Evolutionary conservation across 2,888 invertebrate species (phyloP), one percentile per base, ranked within the genome.

Genomic region (Bombyx huttoni): DNA sequence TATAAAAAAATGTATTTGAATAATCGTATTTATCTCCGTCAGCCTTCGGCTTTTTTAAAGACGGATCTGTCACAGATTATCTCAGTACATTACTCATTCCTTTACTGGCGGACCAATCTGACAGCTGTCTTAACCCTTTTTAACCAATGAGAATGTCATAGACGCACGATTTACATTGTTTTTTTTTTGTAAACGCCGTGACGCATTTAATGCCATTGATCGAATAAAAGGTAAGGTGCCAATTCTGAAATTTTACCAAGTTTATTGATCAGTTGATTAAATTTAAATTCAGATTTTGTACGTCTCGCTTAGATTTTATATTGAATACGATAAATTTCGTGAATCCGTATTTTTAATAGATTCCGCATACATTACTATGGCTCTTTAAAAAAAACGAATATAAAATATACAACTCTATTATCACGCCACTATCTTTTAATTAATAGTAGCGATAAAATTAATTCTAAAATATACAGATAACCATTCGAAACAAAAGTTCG

Each of bases 51-150:
- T 81, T 86, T 84, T 85, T 86, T 85, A 76, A 82, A 84, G 82
- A 83, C 76, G 84, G 72, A 84, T 84, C 84, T 87, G 87, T 83
- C 86, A 86, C 72, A 85, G 88, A 88, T 88, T 84, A 87, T 88
- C 86, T 85, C 59, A 55, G 63, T 61, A 62, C 69, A 86, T 88
- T 80, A 79, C 60, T 88, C 85, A 88, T 84, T 83, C 78, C 80
- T 82, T 83, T 83, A 78, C 73, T 75, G 70, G 71, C 72, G 73
- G 77, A 73, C 73, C 81, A 80, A 78, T 83, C 78, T 87, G 84
- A 85, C 87, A 87, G 86, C 80, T 82, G 83, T 78, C 81, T 82
- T 80, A 86, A 87, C 88, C 87, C 87, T 88, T 88, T 85, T 87
- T 83, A 86, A 78, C 86, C 86, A 85, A 83, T 85, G 78, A 79